Conservation (phyloP, 2,797 vertebrate genomes). For the Heliangelus exortis region DNA sequence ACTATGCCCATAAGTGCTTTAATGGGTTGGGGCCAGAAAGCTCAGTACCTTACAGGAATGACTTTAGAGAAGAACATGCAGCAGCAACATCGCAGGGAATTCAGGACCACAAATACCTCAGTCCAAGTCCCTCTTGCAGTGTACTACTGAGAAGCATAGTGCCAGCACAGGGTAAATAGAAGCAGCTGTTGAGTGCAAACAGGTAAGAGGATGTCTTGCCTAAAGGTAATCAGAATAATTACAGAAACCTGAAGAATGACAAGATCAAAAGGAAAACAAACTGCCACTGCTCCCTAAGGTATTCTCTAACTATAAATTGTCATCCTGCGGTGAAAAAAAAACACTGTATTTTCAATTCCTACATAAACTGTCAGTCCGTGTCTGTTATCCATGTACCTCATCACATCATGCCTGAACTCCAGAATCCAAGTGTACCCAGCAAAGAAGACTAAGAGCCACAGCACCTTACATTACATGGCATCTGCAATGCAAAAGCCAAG, state of each 20-base stretch:
- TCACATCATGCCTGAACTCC: background rate
- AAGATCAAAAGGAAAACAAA: background rate
- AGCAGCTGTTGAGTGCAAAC: background rate
- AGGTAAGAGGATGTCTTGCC: background rate
- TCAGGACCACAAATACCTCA: background rate
- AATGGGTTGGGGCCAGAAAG: slow-evolving; percentile 30
- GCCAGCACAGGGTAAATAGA: background rate
- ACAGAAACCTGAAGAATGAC: background rate
- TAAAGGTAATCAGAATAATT: background rate
- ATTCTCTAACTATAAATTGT: background rate
- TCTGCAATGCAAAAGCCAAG: background rate
- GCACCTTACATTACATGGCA: background rate
- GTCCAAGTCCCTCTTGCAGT: background rate
- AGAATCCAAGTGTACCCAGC: background rate
- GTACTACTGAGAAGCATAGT: background rate
- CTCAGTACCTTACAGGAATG: background rate
- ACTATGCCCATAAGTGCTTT: slow-evolving; percentile 40
- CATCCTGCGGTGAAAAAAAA: background rate
- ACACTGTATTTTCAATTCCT: background rate
- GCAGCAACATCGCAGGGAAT: background rate
- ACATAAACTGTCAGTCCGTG: background rate
- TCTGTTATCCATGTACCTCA: background rate
- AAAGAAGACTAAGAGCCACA: background rate
- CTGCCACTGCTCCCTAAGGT: background rate
- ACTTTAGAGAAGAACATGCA: background rate